These are phyloP conservation scores for Saccostrea echinata DNA, from an alignment of 1,140 invertebrate genomes.

Conservation along the genomic window DNA sequence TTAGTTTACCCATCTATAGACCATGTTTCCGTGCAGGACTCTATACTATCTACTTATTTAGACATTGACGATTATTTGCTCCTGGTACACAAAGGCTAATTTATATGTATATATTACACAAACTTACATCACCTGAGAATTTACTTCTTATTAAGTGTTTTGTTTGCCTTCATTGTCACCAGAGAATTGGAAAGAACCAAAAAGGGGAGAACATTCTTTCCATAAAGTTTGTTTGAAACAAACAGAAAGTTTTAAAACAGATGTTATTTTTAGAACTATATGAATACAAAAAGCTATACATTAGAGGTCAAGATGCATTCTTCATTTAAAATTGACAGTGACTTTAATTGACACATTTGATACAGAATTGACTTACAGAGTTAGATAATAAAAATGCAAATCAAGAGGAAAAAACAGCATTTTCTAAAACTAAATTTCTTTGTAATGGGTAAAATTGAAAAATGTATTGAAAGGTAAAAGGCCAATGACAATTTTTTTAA, in stretches of 20 bases:
- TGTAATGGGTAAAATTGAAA: neutral
- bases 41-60: slow-evolving; percentile 20
- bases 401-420: neutral
- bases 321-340: no score
- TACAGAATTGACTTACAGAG: neutral
- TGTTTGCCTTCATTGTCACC: slow-evolving; percentile 2
- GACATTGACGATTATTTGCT: slow-evolving; percentile 14
- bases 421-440: neutral
- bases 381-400: neutral
- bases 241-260: neutral
- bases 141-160: neutral
- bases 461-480: neutral
- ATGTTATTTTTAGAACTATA: neutral
- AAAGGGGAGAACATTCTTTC: neutral
- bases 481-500: neutral
- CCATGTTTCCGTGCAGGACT: neutral
- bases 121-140: slow-evolving; percentile 6
- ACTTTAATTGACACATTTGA: neutral
- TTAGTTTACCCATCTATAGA: slow-evolving; percentile 17
- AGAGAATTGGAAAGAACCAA: neutral
- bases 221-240: neutral
- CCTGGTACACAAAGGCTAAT: slow-evolving; percentile 11
- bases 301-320: no score
- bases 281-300: neutral
- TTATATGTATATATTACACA: slow-evolving; percentile 3